These are phyloP conservation scores for Remorina albescens DNA, from an alignment of 2,797 vertebrate genomes.

Conservation along the genomic window DNA sequence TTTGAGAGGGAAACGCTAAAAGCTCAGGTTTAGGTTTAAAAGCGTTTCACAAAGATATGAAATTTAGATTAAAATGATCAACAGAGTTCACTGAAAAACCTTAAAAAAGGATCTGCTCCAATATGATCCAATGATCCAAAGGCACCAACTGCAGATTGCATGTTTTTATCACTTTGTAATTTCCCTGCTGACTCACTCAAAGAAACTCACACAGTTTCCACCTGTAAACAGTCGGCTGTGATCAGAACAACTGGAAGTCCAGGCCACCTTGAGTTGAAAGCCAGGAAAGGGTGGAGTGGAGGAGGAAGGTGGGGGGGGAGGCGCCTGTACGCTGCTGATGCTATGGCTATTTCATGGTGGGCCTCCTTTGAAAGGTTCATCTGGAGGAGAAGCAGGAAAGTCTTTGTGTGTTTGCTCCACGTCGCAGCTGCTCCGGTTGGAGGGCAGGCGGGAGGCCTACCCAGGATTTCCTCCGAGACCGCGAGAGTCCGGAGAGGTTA, in stretches of 20 bases:
- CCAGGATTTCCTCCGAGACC: conserved; percentile 64
- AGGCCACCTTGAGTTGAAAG: conserved; percentile 44
- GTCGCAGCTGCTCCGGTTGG: conserved; percentile 42
- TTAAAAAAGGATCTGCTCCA: too few relatives aligned
- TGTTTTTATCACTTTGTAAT: conserved; percentile 10
- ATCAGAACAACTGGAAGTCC: conserved; percentile 34
- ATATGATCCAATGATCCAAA: too few relatives aligned
- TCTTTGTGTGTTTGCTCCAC: conserved; percentile 23
- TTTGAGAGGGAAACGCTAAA: too few relatives aligned
- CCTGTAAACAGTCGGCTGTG: conserved; percentile 29
- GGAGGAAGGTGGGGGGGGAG: conserved; percentile 36
- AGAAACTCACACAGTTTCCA: conserved; percentile 19
- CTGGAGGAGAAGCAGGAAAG: conserved; percentile 51
- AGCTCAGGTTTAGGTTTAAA: too few relatives aligned
- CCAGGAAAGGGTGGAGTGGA: conserved; percentile 48
- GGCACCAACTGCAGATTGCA: too few relatives aligned
- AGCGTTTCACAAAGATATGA: too few relatives aligned
- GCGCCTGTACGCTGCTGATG: conserved; percentile 41
- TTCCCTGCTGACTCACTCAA: conserved; percentile 33
- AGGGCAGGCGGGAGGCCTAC: conserved; percentile 30
- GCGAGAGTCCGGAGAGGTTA: conserved; percentile 27
- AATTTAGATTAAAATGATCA: too few relatives aligned
- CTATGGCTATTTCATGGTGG: conserved; percentile 58
- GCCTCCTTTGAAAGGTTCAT: conserved; percentile 52
- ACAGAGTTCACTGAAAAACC: too few relatives aligned